phyloP scores from a whole-genome alignment of 2,797 vertebrate genomes.

The Myotis vivesi region DNA sequence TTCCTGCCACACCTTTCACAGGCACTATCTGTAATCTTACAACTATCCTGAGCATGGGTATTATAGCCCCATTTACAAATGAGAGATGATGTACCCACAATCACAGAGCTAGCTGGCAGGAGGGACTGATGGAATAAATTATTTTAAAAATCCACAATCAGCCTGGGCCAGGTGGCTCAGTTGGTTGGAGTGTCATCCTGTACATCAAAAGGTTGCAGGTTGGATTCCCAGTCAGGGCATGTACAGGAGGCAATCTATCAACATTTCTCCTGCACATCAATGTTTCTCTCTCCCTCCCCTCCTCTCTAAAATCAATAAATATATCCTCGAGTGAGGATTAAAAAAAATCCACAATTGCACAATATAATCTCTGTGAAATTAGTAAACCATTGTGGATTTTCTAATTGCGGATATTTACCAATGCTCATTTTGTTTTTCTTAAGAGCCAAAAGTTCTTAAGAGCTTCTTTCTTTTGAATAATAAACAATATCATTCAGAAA shows the following conservation, averaged over 20 bases:
- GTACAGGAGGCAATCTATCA: neutral
- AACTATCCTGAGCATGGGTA: neutral
- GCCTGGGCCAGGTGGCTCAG: neutral
- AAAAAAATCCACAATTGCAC: neutral
- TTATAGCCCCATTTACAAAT: neutral
- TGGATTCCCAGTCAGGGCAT: neutral
- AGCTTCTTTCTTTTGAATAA: constrained; percentile 1
- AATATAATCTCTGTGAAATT: constrained; percentile 22
- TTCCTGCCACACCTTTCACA: neutral
- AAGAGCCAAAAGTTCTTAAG: neutral
- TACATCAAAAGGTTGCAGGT: neutral
- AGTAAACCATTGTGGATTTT: neutral
- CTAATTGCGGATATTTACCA: neutral
- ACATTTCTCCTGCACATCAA: neutral
- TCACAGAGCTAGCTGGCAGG: neutral
- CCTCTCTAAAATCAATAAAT: neutral
- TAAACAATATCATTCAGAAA: constrained; percentile 22
- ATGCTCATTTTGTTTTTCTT: neutral
- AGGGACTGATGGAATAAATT: neutral
- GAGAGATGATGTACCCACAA: neutral
- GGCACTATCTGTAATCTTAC: neutral
- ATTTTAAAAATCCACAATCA: neutral
- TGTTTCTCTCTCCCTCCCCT: neutral
- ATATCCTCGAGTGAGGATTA: neutral
- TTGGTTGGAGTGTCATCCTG: neutral